Evolutionary conservation across 23 tunicate genomes (phyloP), one percentile per base, ranked within the genome.

Genomic region (Halocynthia roretzi): DNA sequence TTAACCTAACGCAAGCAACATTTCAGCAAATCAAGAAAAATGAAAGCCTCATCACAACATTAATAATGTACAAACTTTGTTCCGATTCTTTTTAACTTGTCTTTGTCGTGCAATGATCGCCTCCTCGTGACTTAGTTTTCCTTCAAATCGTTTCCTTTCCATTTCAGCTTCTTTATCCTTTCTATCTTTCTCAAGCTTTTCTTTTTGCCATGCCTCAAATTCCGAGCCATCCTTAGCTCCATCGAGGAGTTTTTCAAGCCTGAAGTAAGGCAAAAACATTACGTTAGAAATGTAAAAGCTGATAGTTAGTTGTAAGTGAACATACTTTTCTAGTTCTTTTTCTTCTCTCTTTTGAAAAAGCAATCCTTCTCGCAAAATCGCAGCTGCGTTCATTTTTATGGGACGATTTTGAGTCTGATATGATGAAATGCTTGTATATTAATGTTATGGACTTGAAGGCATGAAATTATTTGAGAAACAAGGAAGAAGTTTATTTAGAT

Each of bases 311-410:
- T 19, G 2, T 19, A 31, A 21, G 50, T 19, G 15, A n/a, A 77
- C 81, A 0, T 61, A 63, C 81, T 63, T 63, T 86, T 86, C 75
- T 31, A 86, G 54, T 62, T 86, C 87, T 82, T 82, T 68, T 66
- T 82, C 81, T 76, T 96, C 96, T 78, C 84, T 87, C 57, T 96
- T 96, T 53, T 85, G 80, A 57, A 83, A 89, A 68, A 82, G 56
- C 50, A 87, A 66, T 61, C 86, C 99, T 75, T 89, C 99, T 52
- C 99, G 80, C 54, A 96, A 60, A 8, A 96, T 83, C 11, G 96
- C 91, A 8, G 99, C 96, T 67, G 96, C 84, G 69, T 87, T 96
- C 90, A 89, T 81, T 72, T 85, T 96, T 53, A 85, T 90, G 18
- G 71, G 81, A 8, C 54, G 78, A 55, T 22, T 52, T 17, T 74